These are phyloP conservation scores for Lindbergichthys nudifrons DNA, from an alignment of 2,797 vertebrate genomes.

Conservation along the genomic window DNA sequence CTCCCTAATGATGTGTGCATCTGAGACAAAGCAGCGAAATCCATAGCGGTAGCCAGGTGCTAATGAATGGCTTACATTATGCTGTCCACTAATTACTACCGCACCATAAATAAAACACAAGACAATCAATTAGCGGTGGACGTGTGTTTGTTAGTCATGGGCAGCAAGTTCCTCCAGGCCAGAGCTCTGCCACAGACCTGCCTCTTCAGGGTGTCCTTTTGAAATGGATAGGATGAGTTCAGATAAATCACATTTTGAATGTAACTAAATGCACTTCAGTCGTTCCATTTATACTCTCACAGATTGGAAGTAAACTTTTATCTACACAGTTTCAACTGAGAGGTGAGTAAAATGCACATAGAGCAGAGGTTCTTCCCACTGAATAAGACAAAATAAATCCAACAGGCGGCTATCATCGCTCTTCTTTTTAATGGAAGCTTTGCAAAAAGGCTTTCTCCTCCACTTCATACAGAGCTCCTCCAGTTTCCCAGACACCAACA, in stretches of 20 bases:
- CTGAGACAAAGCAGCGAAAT: slow-evolving; percentile 88
- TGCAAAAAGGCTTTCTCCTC: slow-evolving; percentile 78
- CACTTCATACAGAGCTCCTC: slow-evolving; percentile 71
- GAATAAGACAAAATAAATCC: slow-evolving; percentile 81
- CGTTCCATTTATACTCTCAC: slow-evolving; percentile 63
- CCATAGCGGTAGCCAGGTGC: slow-evolving; percentile 86
- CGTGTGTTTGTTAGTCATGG: slow-evolving; percentile 85
- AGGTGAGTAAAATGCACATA: slow-evolving; percentile 64
- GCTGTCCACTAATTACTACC: slow-evolving; percentile 88
- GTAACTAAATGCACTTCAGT: slow-evolving; percentile 74
- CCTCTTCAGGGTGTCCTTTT: slow-evolving; percentile 78
- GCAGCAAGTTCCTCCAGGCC: slow-evolving; percentile 80
- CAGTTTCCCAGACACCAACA: slow-evolving; percentile 79
- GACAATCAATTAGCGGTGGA: slow-evolving; percentile 88
- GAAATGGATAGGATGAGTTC: slow-evolving; percentile 71
- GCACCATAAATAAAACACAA: slow-evolving; percentile 89
- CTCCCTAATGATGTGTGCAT: slow-evolving; percentile 86
- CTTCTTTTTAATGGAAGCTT: slow-evolving; percentile 76
- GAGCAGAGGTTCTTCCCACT: slow-evolving; percentile 70
- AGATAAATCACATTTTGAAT: slow-evolving; percentile 81
- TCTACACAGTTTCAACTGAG: slow-evolving; percentile 65
- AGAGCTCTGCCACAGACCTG: slow-evolving; percentile 68
- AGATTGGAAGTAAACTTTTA: slow-evolving; percentile 82
- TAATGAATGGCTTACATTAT: slow-evolving; percentile 90
- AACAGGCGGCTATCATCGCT: slow-evolving; percentile 71